Conservation (phyloP, 2,113 vertebrate species). For the Cromileptes altivelis region DNA sequence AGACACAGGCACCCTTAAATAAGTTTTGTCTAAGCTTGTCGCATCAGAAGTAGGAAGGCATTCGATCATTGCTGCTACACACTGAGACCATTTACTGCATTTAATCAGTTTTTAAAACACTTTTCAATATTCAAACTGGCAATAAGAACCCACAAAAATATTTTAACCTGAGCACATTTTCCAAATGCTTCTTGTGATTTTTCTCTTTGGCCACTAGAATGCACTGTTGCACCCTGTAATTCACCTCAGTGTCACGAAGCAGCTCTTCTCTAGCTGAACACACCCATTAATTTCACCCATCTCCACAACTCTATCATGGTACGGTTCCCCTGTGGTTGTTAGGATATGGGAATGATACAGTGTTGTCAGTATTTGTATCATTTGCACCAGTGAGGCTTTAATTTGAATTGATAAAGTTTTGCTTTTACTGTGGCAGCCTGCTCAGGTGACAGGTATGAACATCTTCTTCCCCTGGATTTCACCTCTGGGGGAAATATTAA, state of each 20-base stretch:
- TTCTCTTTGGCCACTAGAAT: constrained; percentile 63
- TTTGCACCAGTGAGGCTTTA: constrained; percentile 56
- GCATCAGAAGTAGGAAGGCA: background rate
- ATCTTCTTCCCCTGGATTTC: constrained; percentile 55
- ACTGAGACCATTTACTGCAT: background rate
- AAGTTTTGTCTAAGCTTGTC: background rate
- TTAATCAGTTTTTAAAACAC: background rate
- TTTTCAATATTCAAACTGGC: background rate
- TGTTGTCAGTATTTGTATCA: constrained; percentile 56
- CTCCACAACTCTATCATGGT: constrained; percentile 55
- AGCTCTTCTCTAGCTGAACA: constrained; percentile 41
- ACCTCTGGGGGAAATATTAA: constrained; percentile 56
- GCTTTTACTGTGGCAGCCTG: constrained; percentile 39
- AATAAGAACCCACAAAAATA: background rate
- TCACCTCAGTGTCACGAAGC: constrained; percentile 10
- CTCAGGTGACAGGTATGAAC: constrained; percentile 63
- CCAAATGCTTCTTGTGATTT: constrained; percentile 3
- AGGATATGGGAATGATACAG: constrained; percentile 55
- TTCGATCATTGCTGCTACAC: background rate
- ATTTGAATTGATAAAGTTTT: constrained; percentile 64
- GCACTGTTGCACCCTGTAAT: constrained; percentile 76
- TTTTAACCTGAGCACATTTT: background rate
- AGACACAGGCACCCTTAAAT: background rate
- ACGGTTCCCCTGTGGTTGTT: constrained; percentile 57
- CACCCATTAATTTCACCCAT: constrained; percentile 59